Evolutionary conservation across 1,140 invertebrate genomes (phyloP), one percentile per base, ranked within the genome.

Genomic region (Trachymyrmex septentrionalis): DNA sequence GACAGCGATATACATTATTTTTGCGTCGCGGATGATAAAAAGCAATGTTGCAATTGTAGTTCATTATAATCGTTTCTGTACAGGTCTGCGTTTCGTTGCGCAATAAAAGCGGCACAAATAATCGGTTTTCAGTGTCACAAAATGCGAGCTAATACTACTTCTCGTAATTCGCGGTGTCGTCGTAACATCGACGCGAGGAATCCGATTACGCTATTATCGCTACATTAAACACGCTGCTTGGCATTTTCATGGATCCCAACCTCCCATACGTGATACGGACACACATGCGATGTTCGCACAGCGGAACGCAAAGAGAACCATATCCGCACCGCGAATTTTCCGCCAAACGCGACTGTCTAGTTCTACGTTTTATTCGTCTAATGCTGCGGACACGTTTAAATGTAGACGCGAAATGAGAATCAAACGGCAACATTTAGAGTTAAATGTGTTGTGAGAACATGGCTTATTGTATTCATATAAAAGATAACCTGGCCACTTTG

Each of bases 201-300:
- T 82, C 80, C 55, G 67, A 82, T 82, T 82, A 73, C 69, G 55
- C 80, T 61, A 82, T 82, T 82, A 82, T 59, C 80, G 80, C 66
- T 82, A 82, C 67, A 82, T 82, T 82, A 73, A 82, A 82, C 80
- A 82, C 55, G 67, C 55, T 72, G 67, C 53, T 82, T 82, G 80
- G 67, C 67, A 30, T 73, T 82, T 82, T 82, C 80, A 73, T 73
- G 53, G 53, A 69, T 82, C 10, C 24, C 67, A 21, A 24, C 6
- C 19, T 27, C 1, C 14, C 34, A 67, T 44, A 44, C 21, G 6
- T 48, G 59, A 34, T 24, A 59, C 66, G 19, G 14, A 30, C 66
- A 44, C 48, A 61, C 30, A 16, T 27, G 6, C 53, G 12, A 14
- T 57, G 27, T 30, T 30, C 34, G 50, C 66, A n/a, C 38, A 73